phyloP scores from a whole-genome alignment of 2,888 invertebrate species.

The Pollenia labialis region DNA sequence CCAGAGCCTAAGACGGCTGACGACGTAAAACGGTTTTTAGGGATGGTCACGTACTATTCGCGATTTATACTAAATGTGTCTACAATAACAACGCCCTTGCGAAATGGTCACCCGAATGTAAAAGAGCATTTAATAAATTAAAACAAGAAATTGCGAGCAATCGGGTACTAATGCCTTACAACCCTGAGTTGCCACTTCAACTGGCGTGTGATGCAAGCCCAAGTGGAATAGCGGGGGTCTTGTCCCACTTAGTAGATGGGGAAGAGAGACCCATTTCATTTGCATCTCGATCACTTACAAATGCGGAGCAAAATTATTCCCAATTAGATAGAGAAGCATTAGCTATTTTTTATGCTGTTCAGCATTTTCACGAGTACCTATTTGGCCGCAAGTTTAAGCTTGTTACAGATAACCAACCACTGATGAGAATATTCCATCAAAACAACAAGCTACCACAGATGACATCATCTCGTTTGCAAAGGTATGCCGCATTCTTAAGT shows the following conservation, averaged over 20 bases:
- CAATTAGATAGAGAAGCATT: background rate
- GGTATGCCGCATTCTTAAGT: background rate
- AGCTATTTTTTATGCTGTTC: slow-evolving; percentile 29
- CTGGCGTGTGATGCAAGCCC: slow-evolving; percentile 13
- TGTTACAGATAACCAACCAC: slow-evolving; percentile 67
- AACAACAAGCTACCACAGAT: slow-evolving; percentile 66
- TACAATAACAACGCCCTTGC: slow-evolving; percentile 42
- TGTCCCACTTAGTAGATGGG: slow-evolving; percentile 19
- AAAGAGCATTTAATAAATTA: background rate
- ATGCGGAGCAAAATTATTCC: too few relatives aligned
- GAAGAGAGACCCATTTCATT: slow-evolving; percentile 41
- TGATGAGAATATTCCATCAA: slow-evolving; percentile 64
- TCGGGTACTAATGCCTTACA: background rate
- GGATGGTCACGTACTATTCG: slow-evolving; percentile 69
- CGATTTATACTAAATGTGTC: slow-evolving; percentile 64
- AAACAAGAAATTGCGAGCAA: background rate
- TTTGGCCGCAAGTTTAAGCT: slow-evolving; percentile 21
- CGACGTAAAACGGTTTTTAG: slow-evolving; percentile 63
- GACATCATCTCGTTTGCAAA: slow-evolving; percentile 49
- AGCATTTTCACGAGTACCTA: slow-evolving; percentile 18
- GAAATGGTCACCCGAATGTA: background rate
- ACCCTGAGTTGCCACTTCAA: slow-evolving; percentile 7
- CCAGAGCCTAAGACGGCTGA: slow-evolving; percentile 54
- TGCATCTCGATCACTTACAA: slow-evolving; percentile 14
- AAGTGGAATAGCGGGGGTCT: slow-evolving; percentile 6